Evolutionary conservation across 2,888 invertebrate genomes (phyloP).

Genomic region (Phortica magna): DNA sequence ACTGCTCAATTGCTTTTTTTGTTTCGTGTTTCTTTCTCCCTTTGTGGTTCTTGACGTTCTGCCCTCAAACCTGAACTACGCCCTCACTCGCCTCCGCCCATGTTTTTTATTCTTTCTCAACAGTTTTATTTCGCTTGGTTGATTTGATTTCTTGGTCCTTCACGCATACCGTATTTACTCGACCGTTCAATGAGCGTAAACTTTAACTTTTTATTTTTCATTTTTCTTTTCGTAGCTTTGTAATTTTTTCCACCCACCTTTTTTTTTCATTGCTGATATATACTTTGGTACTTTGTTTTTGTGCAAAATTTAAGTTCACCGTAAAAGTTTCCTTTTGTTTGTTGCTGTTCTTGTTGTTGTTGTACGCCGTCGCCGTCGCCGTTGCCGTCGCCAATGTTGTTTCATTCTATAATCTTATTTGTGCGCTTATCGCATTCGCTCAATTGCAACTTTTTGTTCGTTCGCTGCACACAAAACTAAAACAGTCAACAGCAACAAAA

Average conservation of each 20-base stretch:
- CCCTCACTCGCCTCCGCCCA: not conserved
- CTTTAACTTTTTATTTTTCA: conserved; percentile 14
- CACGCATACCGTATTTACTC: conserved; percentile 13
- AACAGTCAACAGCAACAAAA: conserved; percentile 36
- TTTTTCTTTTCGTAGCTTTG: conserved; percentile 37
- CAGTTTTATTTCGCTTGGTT: conserved; percentile 23
- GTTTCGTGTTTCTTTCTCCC: not conserved
- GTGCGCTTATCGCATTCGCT: conserved; percentile 45
- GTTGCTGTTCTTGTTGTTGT: conserved; percentile 33
- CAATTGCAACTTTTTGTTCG: conserved; percentile 46
- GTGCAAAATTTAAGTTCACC: not conserved
- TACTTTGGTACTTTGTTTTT: not conserved
- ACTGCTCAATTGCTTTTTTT: conserved; percentile 31
- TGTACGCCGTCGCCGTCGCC: conserved; percentile 52
- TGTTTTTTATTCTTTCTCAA: conserved; percentile 59
- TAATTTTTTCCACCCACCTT: conserved; percentile 22
- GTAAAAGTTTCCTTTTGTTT: conserved; percentile 23
- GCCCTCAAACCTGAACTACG: conserved; percentile 42
- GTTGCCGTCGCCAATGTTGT: conserved; percentile 44
- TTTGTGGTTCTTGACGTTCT: conserved; percentile 47
- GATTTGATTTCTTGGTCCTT: conserved; percentile 27
- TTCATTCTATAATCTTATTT: conserved; percentile 42
- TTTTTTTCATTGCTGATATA: conserved; percentile 31
- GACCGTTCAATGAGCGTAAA: conserved; percentile 31
- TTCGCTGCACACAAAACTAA: conserved; percentile 19